Evolutionary conservation across 2,113 vertebrate species (phyloP).

Genomic region (Rhadina sibilatrix): DNA sequence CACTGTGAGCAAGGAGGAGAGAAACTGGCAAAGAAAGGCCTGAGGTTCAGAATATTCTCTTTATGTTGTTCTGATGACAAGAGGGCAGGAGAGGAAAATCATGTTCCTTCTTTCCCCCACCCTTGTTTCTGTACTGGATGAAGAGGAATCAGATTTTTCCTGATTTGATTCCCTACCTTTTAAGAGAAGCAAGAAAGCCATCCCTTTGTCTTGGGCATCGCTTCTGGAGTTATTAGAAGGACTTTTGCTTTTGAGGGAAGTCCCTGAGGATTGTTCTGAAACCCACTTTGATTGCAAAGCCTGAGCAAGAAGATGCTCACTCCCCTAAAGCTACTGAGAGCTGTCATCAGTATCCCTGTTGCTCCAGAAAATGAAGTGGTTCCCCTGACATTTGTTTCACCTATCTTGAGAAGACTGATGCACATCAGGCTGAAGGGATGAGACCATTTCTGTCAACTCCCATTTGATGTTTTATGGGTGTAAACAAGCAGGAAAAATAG

Average conservation of each 20-base stretch:
- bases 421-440: neutral
- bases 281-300: neutral
- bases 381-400: neutral
- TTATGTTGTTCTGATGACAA: neutral
- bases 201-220: neutral
- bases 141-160: neutral
- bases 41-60: neutral
- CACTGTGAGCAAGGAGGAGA: neutral
- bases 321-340: neutral
- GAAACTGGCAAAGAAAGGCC: neutral
- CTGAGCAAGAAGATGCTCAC: neutral
- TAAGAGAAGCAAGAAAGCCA: neutral
- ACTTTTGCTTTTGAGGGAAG: neutral
- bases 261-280: neutral
- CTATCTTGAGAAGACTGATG: neutral
- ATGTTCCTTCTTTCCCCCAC: neutral
- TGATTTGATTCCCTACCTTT: neutral
- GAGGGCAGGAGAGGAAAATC: neutral
- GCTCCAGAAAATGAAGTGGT: neutral
- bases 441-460: neutral
- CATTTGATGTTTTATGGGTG: neutral
- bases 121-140: neutral
- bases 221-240: neutral
- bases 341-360: neutral
- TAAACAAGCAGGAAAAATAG: neutral